Conservation (phyloP, 2,888 invertebrate genomes). For the Cephus sareptanus region DNA sequence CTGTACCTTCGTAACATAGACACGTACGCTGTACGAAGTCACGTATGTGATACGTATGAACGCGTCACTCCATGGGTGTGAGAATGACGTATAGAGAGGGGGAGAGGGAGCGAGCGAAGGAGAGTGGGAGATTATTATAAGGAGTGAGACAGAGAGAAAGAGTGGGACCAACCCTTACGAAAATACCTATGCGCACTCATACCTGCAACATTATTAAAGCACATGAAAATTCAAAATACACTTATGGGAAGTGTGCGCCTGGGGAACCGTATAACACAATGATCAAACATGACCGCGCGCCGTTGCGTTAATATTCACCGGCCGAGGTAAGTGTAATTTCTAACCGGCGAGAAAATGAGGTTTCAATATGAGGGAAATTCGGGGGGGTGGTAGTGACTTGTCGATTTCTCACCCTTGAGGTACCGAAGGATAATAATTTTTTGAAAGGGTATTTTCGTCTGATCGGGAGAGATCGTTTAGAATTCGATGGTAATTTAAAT, state of each 20-base stretch:
- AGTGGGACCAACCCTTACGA: slow-evolving; percentile 33
- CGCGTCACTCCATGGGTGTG: neutral
- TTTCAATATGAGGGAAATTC: neutral
- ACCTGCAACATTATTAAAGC: slow-evolving; percentile 53
- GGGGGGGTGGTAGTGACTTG: neutral
- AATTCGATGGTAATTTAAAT: neutral
- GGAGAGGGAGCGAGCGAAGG: neutral
- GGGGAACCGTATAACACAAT: slow-evolving; percentile 59
- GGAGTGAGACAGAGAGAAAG: neutral
- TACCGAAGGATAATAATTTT: too few relatives aligned
- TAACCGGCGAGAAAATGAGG: slow-evolving; percentile 5
- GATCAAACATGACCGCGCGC: slow-evolving; percentile 50
- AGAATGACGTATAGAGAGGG: neutral
- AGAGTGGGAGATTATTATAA: neutral
- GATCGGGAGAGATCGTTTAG: neutral
- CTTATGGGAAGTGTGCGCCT: slow-evolving; percentile 55
- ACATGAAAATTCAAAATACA: slow-evolving; percentile 59
- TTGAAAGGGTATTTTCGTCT: neutral
- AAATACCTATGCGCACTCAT: slow-evolving; percentile 33
- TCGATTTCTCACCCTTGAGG: neutral
- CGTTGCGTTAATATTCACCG: slow-evolving; percentile 3
- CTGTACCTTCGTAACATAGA: neutral
- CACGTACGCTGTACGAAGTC: neutral
- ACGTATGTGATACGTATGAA: neutral
- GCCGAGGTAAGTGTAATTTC: slow-evolving; percentile 32